Percentiles rank a stretch among this genome's conserved stretches.
These are phyloP conservation scores for Alethe diademata DNA, from an alignment of 2,113 vertebrate species.

Conservation along the genomic window DNA sequence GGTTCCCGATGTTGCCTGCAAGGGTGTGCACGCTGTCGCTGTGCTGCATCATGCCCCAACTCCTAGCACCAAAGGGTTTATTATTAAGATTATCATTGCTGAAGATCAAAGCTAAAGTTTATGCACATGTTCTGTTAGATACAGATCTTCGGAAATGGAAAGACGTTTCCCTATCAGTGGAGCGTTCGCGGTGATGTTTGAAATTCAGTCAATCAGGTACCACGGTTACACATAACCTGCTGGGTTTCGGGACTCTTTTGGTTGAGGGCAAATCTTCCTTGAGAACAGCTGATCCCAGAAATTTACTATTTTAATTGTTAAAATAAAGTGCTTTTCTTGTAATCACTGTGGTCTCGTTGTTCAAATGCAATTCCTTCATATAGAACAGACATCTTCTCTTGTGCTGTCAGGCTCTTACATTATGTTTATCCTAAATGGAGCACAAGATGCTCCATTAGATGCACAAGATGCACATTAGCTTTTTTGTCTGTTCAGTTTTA, in stretches of 20 bases:
- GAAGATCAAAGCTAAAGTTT: slow-evolving; percentile 69
- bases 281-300: not conserved
- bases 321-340: slow-evolving; percentile 60
- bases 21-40: not conserved
- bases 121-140: slow-evolving; percentile 57
- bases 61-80: slow-evolving; percentile 79
- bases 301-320: slow-evolving; percentile 26
- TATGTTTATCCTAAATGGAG: slow-evolving; percentile 17
- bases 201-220: slow-evolving; percentile 62
- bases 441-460: not conserved
- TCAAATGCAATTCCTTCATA: slow-evolving; percentile 45
- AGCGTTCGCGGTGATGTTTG: slow-evolving; percentile 30
- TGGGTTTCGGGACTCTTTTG: not conserved
- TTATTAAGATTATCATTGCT: slow-evolving; percentile 74
- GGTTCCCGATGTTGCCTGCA: not conserved
- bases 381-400: not conserved
- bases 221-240: slow-evolving; percentile 29
- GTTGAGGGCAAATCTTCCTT: slow-evolving; percentile 17
- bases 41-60: slow-evolving; percentile 33
- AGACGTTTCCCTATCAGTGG: not conserved
- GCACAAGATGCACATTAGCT: not conserved
- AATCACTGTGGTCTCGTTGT: slow-evolving; percentile 14
- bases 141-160: slow-evolving; percentile 47
- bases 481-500: slow-evolving; percentile 1
- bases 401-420: not conserved